Conservation (phyloP, 2,797 vertebrate genomes). For the Periophthalmus magnuspinnatus region DNA sequence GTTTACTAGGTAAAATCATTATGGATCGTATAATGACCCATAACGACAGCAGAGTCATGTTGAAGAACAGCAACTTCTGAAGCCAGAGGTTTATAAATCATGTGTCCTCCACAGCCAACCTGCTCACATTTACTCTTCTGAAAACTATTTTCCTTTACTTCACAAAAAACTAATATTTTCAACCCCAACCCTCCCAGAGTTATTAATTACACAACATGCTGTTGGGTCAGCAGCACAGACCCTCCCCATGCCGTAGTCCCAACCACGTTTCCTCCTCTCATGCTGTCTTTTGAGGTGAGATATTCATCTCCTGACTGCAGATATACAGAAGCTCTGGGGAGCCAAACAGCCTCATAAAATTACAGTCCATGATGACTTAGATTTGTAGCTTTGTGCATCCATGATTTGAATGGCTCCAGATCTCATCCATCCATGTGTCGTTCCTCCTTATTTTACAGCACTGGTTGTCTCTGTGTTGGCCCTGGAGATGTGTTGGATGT, state of each 20-base stretch:
- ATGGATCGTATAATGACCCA: too few species aligned
- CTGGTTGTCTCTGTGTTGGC: slow-evolving; percentile 34
- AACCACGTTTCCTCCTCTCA: slow-evolving; percentile 45
- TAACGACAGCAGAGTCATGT: slow-evolving; percentile 57
- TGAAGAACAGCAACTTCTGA: slow-evolving; percentile 63
- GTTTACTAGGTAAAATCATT: too few species aligned
- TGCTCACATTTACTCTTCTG: slow-evolving; percentile 33
- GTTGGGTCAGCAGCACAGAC: slow-evolving; percentile 48
- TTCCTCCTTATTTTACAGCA: slow-evolving; percentile 48
- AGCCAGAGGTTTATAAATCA: slow-evolving; percentile 77
- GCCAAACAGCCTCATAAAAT: slow-evolving; percentile 46
- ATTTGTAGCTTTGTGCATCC: slow-evolving; percentile 45
- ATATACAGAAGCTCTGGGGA: slow-evolving; percentile 18
- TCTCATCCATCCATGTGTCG: slow-evolving; percentile 41
- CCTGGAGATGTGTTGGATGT: slow-evolving; percentile 38
- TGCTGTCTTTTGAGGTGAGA: slow-evolving; percentile 45
- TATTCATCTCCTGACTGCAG: slow-evolving; percentile 46
- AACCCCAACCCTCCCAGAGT: slow-evolving; percentile 54
- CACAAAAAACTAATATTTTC: slow-evolving; percentile 56
- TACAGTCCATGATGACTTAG: slow-evolving; percentile 47
- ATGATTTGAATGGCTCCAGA: slow-evolving; percentile 36
- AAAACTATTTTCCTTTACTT: slow-evolving; percentile 52
- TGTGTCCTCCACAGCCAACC: slow-evolving; percentile 47
- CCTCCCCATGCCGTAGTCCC: slow-evolving; percentile 45
- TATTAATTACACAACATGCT: slow-evolving; percentile 62